These are phyloP conservation scores for Venustaconcha ellipsiformis DNA, from an alignment of 1,140 invertebrate species.

Conservation along the genomic window DNA sequence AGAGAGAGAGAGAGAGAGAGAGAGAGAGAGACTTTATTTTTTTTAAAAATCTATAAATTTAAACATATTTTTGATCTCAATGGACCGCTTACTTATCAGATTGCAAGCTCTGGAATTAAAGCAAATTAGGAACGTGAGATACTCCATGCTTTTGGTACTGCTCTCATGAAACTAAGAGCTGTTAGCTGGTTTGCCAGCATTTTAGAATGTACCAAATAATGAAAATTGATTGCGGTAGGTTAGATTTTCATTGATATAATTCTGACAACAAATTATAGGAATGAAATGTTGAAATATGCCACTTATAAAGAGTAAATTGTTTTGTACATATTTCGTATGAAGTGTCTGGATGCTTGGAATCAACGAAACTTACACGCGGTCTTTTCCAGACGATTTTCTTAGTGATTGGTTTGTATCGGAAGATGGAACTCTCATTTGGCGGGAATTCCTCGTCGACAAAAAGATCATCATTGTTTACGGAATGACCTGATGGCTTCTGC, in stretches of 20 bases:
- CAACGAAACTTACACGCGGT: constrained; percentile 35
- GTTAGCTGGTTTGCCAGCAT: too few species aligned
- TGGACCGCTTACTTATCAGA: too few species aligned
- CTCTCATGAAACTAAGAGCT: too few species aligned
- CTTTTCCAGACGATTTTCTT: constrained; percentile 44
- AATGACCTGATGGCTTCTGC: constrained; percentile 16
- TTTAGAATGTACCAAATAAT: neutral
- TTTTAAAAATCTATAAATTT: too few species aligned
- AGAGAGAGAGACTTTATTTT: too few species aligned
- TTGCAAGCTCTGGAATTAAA: too few species aligned
- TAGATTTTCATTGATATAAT: neutral
- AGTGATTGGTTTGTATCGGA: constrained; percentile 35
- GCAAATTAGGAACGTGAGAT: too few species aligned
- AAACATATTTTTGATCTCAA: too few species aligned
- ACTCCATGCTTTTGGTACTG: too few species aligned
- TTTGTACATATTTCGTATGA: neutral
- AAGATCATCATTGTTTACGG: constrained; percentile 16
- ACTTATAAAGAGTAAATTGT: neutral
- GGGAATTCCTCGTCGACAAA: constrained; percentile 37
- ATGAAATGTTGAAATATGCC: neutral
- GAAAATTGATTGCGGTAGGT: neutral
- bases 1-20: too few species aligned
- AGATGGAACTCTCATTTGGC: constrained; percentile 37
- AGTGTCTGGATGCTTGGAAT: neutral
- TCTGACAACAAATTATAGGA: neutral